phyloP scores from a whole-genome alignment of 2,113 vertebrate species.

The Boulengerochromis microlepis region DNA sequence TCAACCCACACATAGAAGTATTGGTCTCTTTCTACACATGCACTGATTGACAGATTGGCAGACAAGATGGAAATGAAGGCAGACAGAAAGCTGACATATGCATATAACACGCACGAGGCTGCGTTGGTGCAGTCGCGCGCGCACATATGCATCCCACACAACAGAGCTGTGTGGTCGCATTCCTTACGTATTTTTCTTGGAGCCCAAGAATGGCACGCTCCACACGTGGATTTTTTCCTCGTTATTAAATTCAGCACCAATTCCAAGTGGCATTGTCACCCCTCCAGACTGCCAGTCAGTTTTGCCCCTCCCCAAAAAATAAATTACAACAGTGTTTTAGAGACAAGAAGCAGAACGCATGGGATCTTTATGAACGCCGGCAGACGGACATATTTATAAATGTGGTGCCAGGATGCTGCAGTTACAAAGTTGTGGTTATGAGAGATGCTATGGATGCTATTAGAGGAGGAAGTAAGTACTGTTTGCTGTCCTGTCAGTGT shows the following conservation, averaged over 20 bases:
- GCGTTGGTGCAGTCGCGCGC: neutral
- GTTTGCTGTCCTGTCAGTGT: neutral
- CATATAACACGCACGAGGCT: neutral
- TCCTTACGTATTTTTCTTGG: slow-evolving; percentile 26
- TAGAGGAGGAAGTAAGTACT: neutral
- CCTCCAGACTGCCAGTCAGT: neutral
- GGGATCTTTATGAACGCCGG: neutral
- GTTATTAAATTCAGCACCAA: neutral
- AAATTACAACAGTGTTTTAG: neutral
- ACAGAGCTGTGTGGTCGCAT: neutral
- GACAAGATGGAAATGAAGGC: slow-evolving; percentile 22
- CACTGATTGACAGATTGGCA: slow-evolving; percentile 53
- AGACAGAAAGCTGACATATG: slow-evolving; percentile 49
- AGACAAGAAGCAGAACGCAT: neutral
- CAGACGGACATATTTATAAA: neutral
- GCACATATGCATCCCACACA: neutral
- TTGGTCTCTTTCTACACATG: slow-evolving; percentile 20
- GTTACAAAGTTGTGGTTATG: neutral
- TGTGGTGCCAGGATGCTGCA: neutral
- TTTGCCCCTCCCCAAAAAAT: neutral
- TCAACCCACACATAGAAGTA: slow-evolving; percentile 43
- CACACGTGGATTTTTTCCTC: neutral
- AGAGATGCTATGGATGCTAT: neutral
- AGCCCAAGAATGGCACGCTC: neutral
- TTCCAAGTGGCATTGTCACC: neutral